Conservation (phyloP, 2,113 vertebrate species). For the Echinops telfairi region DNA sequence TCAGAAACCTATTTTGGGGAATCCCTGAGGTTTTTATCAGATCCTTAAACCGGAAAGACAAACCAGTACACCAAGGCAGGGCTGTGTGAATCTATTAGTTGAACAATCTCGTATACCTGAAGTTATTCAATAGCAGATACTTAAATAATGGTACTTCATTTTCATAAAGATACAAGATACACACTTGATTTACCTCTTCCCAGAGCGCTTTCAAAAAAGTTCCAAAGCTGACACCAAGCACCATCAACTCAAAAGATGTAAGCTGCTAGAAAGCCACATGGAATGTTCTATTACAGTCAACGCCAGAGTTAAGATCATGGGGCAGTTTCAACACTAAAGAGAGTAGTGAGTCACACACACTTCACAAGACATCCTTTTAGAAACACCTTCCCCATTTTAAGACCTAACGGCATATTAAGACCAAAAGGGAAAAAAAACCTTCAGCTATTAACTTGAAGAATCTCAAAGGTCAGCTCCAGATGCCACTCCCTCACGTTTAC, state of each 20-base stretch:
- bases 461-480: slow-evolving; percentile 40
- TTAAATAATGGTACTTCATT: neutral
- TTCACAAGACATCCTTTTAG: neutral
- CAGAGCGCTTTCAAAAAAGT: neutral
- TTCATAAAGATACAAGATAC: neutral
- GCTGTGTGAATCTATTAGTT: neutral
- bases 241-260: neutral
- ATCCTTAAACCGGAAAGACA: neutral
- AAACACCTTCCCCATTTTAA: slow-evolving; percentile 35
- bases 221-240: slow-evolving; percentile 20
- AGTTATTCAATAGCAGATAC: slow-evolving; percentile 11
- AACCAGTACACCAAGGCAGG: neutral
- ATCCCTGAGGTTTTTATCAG: neutral
- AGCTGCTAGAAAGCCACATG: slow-evolving; percentile 15
- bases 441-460: neutral
- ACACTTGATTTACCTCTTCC: neutral
- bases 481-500: slow-evolving; percentile 40
- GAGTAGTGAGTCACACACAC: neutral
- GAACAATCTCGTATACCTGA: slow-evolving; percentile 13
- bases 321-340: neutral
- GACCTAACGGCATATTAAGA: neutral
- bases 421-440: neutral
- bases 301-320: neutral
- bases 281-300: neutral
- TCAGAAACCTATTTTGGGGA: neutral